Evolutionary conservation across 2,888 invertebrate species (phyloP).

Genomic region (Polyommatus icarus): DNA sequence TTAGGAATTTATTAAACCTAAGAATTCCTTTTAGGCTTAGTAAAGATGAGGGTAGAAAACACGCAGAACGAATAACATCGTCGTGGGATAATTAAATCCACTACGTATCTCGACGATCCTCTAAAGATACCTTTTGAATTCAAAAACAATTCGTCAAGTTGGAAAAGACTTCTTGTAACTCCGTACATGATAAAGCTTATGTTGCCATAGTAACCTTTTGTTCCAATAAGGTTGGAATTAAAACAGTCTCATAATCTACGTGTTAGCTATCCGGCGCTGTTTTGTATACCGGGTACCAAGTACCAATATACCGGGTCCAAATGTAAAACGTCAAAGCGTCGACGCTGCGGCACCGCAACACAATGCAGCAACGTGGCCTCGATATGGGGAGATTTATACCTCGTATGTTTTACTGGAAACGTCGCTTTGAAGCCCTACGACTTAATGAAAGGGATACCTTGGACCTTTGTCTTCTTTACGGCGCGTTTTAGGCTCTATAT

Average conservation of each 20-base stretch:
- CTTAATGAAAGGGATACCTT: slow-evolving; percentile 28
- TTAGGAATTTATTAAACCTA: too few species aligned
- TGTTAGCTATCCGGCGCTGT: neutral
- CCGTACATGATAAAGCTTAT: neutral
- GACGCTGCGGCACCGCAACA: neutral
- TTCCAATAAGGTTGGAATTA: slow-evolving; percentile 13
- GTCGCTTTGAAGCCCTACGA: slow-evolving; percentile 2
- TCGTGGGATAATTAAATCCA: neutral
- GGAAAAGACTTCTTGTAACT: neutral
- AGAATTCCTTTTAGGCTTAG: too few species aligned
- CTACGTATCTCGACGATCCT: neutral
- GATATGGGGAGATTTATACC: neutral
- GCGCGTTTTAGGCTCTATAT: neutral
- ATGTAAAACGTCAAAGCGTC: neutral
- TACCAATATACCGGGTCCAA: neutral
- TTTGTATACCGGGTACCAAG: too few species aligned
- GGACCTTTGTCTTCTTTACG: slow-evolving; percentile 16
- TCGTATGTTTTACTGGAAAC: neutral
- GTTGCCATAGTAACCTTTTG: slow-evolving; percentile 11
- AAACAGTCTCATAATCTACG: neutral
- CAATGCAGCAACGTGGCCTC: neutral
- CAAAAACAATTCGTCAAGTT: neutral
- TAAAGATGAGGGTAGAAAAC: neutral
- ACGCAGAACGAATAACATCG: neutral
- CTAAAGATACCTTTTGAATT: neutral